Conservation (phyloP, 2,888 invertebrate genomes). For the Spisula subtruncata region DNA sequence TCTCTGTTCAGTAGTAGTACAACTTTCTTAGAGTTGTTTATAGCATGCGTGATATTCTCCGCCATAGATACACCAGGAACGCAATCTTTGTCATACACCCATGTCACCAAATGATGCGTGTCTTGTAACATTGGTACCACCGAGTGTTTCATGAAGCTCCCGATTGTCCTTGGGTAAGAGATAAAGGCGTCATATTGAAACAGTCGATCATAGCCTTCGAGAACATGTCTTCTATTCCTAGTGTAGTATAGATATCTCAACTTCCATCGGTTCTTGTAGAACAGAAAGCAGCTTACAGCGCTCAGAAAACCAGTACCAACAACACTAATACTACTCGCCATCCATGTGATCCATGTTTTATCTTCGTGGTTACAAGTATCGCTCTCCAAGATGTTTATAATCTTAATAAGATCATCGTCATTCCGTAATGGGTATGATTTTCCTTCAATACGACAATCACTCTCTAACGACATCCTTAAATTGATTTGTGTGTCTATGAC, state of each 20-base stretch:
- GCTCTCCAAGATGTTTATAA: not conserved
- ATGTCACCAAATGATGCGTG: slow-evolving; percentile 48
- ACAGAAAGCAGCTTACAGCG: slow-evolving; percentile 7
- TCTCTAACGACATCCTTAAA: not conserved
- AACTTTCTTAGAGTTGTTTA: slow-evolving; percentile 62
- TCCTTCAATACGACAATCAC: slow-evolving; percentile 26
- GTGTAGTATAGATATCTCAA: slow-evolving; percentile 65
- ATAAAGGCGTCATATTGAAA: slow-evolving; percentile 67
- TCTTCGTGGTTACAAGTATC: slow-evolving; percentile 12
- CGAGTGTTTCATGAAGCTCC: slow-evolving; percentile 61
- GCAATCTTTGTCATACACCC: slow-evolving; percentile 66
- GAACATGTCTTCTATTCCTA: slow-evolving; percentile 42
- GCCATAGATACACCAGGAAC: slow-evolving; percentile 61
- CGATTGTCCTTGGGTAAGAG: slow-evolving; percentile 59
- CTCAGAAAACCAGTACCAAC: slow-evolving; percentile 28
- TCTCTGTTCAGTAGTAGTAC: slow-evolving; percentile 60
- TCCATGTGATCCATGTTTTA: slow-evolving; percentile 27
- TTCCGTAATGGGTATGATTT: not conserved
- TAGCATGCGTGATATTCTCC: slow-evolving; percentile 67
- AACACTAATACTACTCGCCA: not conserved
- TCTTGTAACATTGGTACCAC: slow-evolving; percentile 64
- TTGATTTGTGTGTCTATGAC: slow-evolving; percentile 31
- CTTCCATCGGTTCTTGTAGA: slow-evolving; percentile 54
- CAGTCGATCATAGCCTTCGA: slow-evolving; percentile 58
- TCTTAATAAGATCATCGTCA: not conserved